These are phyloP conservation scores for Oryzias javanicus DNA, from an alignment of 2,113 vertebrate species.

Conservation along the genomic window DNA sequence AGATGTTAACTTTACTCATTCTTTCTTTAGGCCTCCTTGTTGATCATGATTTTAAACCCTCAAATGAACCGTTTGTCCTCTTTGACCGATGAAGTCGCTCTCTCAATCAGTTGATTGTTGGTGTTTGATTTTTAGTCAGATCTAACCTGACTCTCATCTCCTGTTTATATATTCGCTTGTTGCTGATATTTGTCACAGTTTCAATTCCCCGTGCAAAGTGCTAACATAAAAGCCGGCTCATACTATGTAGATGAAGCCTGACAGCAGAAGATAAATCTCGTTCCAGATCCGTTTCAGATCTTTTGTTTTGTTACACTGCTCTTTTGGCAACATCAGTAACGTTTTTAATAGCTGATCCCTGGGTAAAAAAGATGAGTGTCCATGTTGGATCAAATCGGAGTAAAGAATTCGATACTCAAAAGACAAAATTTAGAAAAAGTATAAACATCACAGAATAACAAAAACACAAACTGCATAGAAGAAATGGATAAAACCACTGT, in stretches of 20 bases:
- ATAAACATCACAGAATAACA: background rate
- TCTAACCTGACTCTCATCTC: background rate
- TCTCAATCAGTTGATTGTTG: background rate
- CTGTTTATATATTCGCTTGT: too few species aligned
- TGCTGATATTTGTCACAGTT: too few species aligned
- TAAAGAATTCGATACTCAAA: background rate
- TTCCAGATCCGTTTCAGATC: background rate
- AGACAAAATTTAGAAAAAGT: background rate
- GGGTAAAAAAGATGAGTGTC: background rate
- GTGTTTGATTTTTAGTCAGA: conserved; percentile 4
- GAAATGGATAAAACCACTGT: background rate
- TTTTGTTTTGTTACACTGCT: background rate
- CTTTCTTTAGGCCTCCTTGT: conserved; percentile 19
- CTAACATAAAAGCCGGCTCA: background rate
- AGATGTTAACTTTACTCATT: conserved; percentile 11
- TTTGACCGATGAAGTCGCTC: conserved; percentile 14
- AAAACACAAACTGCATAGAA: background rate
- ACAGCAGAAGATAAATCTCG: background rate
- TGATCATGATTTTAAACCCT: conserved; percentile 26
- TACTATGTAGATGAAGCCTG: background rate
- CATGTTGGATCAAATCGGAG: background rate
- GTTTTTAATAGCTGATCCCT: background rate
- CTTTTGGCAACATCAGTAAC: background rate
- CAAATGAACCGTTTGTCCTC: conserved; percentile 18
- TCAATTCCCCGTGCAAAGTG: too few species aligned